Evolutionary conservation across 92 coral and sea anemone genomes (phyloP).

Genomic region (Phenganax stokvisi): DNA sequence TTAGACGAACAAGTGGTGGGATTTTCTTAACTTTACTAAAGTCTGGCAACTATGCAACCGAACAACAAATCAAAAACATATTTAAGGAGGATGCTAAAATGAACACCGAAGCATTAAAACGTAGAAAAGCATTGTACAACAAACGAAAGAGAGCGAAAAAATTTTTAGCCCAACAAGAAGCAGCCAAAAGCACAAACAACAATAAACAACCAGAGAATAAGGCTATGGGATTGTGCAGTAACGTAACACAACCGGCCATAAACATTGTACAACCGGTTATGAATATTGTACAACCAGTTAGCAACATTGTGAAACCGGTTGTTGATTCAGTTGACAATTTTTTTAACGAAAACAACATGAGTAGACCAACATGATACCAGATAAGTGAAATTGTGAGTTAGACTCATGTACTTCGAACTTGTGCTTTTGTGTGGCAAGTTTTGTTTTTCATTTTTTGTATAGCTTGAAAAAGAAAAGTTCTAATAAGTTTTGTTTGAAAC

Average conservation of each 20-base stretch:
- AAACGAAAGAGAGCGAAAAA: constrained; percentile 1
- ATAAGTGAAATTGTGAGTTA: too few relatives aligned
- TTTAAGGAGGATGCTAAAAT: constrained; percentile 61
- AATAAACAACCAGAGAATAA: not conserved
- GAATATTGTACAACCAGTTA: too few relatives aligned
- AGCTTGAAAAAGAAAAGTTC: too few relatives aligned
- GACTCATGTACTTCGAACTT: too few relatives aligned
- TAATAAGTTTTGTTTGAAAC: too few relatives aligned
- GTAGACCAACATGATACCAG: too few relatives aligned
- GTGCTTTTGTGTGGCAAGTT: too few relatives aligned
- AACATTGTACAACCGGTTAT: too few relatives aligned
- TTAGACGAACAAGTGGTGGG: constrained; percentile 95
- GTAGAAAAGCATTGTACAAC: constrained; percentile 15
- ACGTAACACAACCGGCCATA: not conserved
- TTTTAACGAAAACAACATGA: too few relatives aligned
- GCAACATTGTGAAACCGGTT: too few relatives aligned
- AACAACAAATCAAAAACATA: constrained; percentile 74
- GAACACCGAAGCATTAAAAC: constrained; percentile 6
- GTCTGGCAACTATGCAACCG: constrained; percentile 59
- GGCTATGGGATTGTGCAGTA: not conserved
- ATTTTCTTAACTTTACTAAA: constrained; percentile 71
- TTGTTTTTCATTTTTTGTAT: too few relatives aligned
- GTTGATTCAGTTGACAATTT: too few relatives aligned
- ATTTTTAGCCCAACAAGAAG: not conserved
- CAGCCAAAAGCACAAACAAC: not conserved